A percentile compares a stretch with the other conserved stretches of the same genome.
These are phyloP conservation scores for Ibidorhyncha struthersii DNA, from an alignment of 2,113 vertebrate species.

Conservation along the genomic window DNA sequence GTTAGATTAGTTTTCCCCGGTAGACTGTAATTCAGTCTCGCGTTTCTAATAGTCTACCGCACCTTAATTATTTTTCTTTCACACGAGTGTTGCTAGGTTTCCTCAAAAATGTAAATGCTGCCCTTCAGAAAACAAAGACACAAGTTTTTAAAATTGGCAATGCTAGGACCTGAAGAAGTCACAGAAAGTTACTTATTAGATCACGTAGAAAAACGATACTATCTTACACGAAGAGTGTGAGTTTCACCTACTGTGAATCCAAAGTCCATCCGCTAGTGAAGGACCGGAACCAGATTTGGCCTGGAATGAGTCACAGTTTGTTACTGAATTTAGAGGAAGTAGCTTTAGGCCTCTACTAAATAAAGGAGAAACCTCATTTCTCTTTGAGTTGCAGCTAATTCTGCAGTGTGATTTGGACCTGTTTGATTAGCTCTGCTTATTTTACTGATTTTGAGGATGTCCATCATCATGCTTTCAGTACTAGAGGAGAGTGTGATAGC, in stretches of 20 bases:
- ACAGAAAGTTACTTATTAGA: neutral
- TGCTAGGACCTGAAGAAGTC: neutral
- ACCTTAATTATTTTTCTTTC: conserved; percentile 19
- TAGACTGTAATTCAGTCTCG: neutral
- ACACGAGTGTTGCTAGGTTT: neutral
- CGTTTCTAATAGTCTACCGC: neutral
- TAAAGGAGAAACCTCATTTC: neutral
- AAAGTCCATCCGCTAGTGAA: neutral
- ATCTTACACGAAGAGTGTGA: fast-evolving
- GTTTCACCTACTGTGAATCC: neutral
- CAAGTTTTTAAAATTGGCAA: neutral
- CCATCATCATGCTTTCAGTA: neutral
- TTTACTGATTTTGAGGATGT: neutral
- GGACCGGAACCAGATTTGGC: neutral
- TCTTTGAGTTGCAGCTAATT: neutral
- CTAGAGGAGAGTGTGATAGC: neutral
- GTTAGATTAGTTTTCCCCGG: neutral
- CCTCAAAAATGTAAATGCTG: neutral
- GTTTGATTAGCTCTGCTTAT: neutral
- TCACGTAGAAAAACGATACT: neutral
- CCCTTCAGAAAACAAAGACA: neutral
- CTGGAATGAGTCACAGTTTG: neutral
- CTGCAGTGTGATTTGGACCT: neutral
- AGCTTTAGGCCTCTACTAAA: neutral
- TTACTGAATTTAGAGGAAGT: neutral